Evolutionary conservation across 2,113 vertebrate species (phyloP), one percentile per base, ranked within the genome.

Genomic region (Aphelocoma coerulescens): DNA sequence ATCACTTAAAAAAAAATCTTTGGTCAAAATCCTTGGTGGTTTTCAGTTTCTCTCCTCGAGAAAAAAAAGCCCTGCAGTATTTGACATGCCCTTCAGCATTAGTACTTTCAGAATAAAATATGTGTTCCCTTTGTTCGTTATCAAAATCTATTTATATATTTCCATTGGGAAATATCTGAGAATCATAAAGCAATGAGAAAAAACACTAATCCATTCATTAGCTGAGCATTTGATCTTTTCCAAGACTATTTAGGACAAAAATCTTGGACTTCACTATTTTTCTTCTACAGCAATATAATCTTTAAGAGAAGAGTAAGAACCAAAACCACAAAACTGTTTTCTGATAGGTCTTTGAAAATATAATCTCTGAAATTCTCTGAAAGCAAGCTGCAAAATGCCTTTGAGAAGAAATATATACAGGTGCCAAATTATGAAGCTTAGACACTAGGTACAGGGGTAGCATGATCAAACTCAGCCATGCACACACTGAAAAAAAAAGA

Each of bases 161-260:
- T 90, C 94, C 91, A 90, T 13, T 83, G 96, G 94, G 95, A 97
- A 96, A 93, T 91, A 93, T 76, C 82, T 74, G 81, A 83, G 73
- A 71, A 27, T 88, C 67, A 85, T 67, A 83, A 93, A 77, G 85
- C 62, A 89, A 80, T 46, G 57, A 93, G 48, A 62, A 94, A 88
- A 80, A 88, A 63, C 55, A 55, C 22, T 94, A 88, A 95, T 95
- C 88, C 51, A 67, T 88, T 96, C 93, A 94, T 96, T 94, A 96
- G 85, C 58, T 54, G 63, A 76, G 74, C 54, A 96, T 95, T 95
- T 96, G 82, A 96, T 93, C 91, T 96, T 91, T 91, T 91, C 75
- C 27, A 71, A 91, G 88, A 74, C 62, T 85, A 80, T 62, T 39
- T 91, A 83, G 49, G 41, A 80, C 30, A 67, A 46, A 62, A 86